Evolutionary conservation across 2,797 vertebrate species (phyloP).

Genomic region (Menidia menidia): DNA sequence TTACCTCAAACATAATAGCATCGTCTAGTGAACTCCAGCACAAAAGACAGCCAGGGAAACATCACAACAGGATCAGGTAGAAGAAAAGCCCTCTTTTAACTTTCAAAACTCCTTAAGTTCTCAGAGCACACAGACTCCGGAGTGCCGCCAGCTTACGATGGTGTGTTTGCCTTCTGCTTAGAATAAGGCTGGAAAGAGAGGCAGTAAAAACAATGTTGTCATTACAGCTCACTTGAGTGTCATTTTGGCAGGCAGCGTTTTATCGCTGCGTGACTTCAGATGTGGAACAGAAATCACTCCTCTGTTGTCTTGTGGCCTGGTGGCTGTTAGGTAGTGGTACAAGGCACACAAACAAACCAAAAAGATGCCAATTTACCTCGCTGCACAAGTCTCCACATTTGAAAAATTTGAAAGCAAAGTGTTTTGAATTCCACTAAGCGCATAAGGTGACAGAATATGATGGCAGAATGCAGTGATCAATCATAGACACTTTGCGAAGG

Average conservation of each 20-base stretch:
- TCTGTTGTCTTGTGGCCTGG: constrained; percentile 81
- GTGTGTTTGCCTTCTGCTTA: constrained; percentile 68
- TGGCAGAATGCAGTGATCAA: constrained; percentile 74
- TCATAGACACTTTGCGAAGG: constrained; percentile 71
- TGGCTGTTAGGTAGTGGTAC: constrained; percentile 82
- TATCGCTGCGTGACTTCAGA: constrained; percentile 80
- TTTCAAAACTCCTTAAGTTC: constrained; percentile 87
- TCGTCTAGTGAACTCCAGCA: constrained; percentile 78
- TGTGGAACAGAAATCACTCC: constrained; percentile 78
- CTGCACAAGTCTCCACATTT: constrained; percentile 71
- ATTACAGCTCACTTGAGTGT: constrained; percentile 83
- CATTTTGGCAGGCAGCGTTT: constrained; percentile 81
- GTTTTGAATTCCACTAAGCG: constrained; percentile 71
- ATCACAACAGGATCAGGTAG: constrained; percentile 84
- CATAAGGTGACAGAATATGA: constrained; percentile 56
- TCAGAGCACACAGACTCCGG: constrained; percentile 76
- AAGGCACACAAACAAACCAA: constrained; percentile 80
- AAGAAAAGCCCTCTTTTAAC: constrained; percentile 84
- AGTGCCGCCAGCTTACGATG: constrained; percentile 76
- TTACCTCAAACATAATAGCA: constrained; percentile 83
- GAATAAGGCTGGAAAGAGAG: constrained; percentile 68
- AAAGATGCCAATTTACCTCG: constrained; percentile 82
- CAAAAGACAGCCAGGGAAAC: constrained; percentile 80
- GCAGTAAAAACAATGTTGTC: constrained; percentile 79
- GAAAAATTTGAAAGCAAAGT: constrained; percentile 75